A percentile compares a stretch with the other conserved stretches of the same genome.
Evolutionary conservation across 2,113 vertebrate species (phyloP).

Genomic region (Crypturellus undulatus): DNA sequence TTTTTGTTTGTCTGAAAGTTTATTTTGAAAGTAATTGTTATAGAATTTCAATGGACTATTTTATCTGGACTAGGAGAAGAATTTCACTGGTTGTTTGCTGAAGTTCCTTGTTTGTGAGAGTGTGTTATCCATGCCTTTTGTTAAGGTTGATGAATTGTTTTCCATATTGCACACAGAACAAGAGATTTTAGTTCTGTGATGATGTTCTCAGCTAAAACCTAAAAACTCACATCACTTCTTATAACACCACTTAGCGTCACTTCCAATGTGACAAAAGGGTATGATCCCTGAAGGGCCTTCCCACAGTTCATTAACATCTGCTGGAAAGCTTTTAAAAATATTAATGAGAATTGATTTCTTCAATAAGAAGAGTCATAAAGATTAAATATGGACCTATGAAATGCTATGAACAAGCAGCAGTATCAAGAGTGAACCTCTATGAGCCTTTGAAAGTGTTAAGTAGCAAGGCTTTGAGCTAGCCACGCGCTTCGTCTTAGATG

Average conservation of each 20-base stretch:
- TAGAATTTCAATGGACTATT: background rate
- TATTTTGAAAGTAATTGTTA: background rate
- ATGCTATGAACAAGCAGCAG: background rate
- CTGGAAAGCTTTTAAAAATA: background rate
- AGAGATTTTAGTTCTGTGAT: background rate
- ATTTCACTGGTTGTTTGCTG: background rate
- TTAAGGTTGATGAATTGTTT: background rate
- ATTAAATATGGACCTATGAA: conserved; percentile 3
- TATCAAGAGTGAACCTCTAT: background rate
- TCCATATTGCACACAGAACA: background rate
- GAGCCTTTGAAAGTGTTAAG: background rate
- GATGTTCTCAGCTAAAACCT: background rate
- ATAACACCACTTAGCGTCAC: background rate
- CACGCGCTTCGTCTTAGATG: background rate
- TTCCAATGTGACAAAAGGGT: background rate
- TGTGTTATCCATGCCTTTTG: background rate
- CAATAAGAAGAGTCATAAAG: conserved; percentile 19
- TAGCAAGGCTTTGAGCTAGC: background rate
- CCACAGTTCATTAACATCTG: conserved; percentile 3
- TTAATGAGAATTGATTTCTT: conserved; percentile 12
- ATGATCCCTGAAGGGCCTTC: background rate
- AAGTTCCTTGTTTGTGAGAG: background rate
- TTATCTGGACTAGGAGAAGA: background rate
- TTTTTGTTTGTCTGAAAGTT: background rate
- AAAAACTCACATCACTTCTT: background rate